phyloP scores from a whole-genome alignment of 2,888 invertebrate genomes.

The Lutraria lutraria region DNA sequence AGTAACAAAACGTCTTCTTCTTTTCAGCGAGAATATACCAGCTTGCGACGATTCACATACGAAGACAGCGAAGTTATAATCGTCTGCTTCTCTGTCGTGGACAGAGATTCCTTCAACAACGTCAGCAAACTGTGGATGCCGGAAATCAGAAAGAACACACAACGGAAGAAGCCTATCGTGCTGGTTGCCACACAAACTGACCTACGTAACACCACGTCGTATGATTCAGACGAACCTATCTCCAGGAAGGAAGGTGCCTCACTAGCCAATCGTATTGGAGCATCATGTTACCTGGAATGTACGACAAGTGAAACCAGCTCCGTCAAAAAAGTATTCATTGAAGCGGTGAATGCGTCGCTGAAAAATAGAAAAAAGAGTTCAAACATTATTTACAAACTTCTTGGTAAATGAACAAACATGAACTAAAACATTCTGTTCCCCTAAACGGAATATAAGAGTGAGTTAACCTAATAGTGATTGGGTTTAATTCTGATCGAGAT shows the following conservation, averaged over 20 bases:
- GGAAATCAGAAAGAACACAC: slow-evolving; percentile 76
- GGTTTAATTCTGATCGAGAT: no score
- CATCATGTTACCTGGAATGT: slow-evolving; percentile 77
- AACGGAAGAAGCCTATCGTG: slow-evolving; percentile 74
- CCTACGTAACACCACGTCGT: slow-evolving; percentile 71
- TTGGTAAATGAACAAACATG: slow-evolving; percentile 64
- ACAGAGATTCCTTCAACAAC: slow-evolving; percentile 78
- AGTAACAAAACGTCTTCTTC: slow-evolving; percentile 21
- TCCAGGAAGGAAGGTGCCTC: slow-evolving; percentile 73
- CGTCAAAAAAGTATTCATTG: slow-evolving; percentile 75
- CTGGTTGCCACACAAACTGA: slow-evolving; percentile 80
- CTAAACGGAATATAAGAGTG: slow-evolving; percentile 19
- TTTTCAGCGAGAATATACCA: slow-evolving; percentile 78
- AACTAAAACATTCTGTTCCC: slow-evolving; percentile 31
- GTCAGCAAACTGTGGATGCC: slow-evolving; percentile 78
- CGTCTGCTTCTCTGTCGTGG: slow-evolving; percentile 80
- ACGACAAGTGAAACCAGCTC: slow-evolving; percentile 69
- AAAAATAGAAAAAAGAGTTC: slow-evolving; percentile 75
- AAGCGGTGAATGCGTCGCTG: slow-evolving; percentile 75
- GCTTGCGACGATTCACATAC: slow-evolving; percentile 79
- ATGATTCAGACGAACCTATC: slow-evolving; percentile 72
- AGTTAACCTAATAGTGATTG: no score
- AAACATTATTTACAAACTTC: slow-evolving; percentile 71
- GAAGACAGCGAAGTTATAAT: slow-evolving; percentile 80
- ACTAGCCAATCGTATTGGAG: slow-evolving; percentile 76